A percentile compares a stretch with the other conserved stretches of the same genome.
phyloP scores from a whole-genome alignment of 2,888 invertebrate species.

The Mongoloraphidia duomilia region DNA sequence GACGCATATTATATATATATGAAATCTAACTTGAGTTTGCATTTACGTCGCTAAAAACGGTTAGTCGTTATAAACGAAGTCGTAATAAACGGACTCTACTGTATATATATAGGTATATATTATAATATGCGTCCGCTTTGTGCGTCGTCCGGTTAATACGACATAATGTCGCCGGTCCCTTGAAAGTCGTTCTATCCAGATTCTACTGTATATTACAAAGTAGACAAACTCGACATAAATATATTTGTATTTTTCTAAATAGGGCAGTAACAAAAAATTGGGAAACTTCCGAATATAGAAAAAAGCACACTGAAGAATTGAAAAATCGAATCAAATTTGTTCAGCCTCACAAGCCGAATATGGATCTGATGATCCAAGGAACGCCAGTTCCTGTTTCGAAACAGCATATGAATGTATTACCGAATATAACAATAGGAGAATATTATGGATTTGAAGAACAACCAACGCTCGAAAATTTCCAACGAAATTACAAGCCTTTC shows the following conservation, averaged over 20 bases:
- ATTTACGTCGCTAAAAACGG: too few relatives aligned
- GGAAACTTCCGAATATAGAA: slow-evolving; percentile 6
- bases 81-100: too few relatives aligned
- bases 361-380: neutral
- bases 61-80: too few relatives aligned
- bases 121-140: too few relatives aligned
- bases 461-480: neutral
- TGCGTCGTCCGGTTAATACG: too few relatives aligned
- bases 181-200: too few relatives aligned
- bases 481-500: neutral
- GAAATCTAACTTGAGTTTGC: too few relatives aligned
- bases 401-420: neutral
- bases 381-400: too few relatives aligned
- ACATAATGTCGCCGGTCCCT: too few relatives aligned
- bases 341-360: slow-evolving; percentile 10
- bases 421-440: neutral
- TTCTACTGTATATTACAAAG: too few relatives aligned
- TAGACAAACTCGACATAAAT: neutral
- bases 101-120: too few relatives aligned
- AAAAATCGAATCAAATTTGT: slow-evolving; percentile 6
- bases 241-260: neutral
- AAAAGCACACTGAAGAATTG: slow-evolving; percentile 6
- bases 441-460: neutral
- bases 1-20: too few relatives aligned
- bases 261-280: slow-evolving; percentile 8